phyloP scores from a whole-genome alignment of 2,113 vertebrate genomes.

The Puffinus mauretanicus region DNA sequence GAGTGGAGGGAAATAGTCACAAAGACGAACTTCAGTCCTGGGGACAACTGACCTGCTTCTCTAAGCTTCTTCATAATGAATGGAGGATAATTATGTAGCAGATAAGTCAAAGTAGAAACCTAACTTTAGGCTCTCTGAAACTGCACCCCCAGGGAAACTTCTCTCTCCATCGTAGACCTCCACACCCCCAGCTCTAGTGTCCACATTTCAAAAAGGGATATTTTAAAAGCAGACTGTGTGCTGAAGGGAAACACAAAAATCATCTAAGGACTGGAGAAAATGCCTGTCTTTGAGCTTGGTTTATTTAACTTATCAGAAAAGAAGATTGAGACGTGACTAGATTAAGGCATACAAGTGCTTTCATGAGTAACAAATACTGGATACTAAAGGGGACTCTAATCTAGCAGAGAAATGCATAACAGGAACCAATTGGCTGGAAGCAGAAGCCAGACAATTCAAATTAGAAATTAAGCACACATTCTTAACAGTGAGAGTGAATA shows the following conservation, averaged over 20 bases:
- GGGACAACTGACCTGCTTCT: background rate
- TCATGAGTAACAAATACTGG: background rate
- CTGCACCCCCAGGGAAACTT: background rate
- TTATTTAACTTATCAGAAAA: background rate
- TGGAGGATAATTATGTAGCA: background rate
- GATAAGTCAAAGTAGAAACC: background rate
- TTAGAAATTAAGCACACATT: background rate
- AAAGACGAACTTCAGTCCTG: background rate
- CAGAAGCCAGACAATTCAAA: background rate
- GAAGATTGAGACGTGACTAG: background rate
- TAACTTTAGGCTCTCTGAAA: background rate
- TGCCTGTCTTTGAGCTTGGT: background rate
- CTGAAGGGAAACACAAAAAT: background rate
- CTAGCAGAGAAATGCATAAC: background rate
- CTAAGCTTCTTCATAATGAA: background rate
- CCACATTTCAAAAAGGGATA: background rate
- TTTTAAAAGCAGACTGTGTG: background rate
- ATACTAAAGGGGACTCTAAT: background rate
- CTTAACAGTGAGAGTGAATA: background rate
- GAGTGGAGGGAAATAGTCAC: background rate
- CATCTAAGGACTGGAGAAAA: background rate
- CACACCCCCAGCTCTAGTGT: background rate
- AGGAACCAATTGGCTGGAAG: background rate
- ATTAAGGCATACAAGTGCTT: background rate
- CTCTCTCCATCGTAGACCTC: background rate